Conservation (phyloP, 2,113 vertebrate genomes). For the Diadophis punctatus region DNA sequence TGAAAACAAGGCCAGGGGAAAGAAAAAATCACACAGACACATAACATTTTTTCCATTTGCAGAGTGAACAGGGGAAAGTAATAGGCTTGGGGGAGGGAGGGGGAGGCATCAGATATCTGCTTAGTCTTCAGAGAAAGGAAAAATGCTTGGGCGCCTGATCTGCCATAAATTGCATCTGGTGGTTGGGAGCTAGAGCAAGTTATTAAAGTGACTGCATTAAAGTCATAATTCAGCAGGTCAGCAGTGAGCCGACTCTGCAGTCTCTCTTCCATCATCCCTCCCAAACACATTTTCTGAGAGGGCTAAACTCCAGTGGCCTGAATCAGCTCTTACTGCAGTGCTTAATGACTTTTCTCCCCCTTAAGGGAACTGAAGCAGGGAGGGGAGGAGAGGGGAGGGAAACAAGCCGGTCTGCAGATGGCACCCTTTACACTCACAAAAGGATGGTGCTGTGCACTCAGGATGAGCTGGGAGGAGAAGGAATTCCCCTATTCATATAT, state of each 20-base stretch:
- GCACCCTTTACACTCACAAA: background rate
- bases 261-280: slow-evolving; percentile 53
- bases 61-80: slow-evolving; percentile 55
- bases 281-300: slow-evolving; percentile 39
- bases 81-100: slow-evolving; percentile 39
- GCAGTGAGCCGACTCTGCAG: slow-evolving; percentile 30
- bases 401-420: background rate
- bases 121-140: slow-evolving; percentile 65
- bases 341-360: slow-evolving; percentile 30
- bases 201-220: slow-evolving; percentile 61
- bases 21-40: slow-evolving; percentile 48
- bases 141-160: slow-evolving; percentile 58
- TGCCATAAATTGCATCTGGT: slow-evolving; percentile 62
- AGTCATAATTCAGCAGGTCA: slow-evolving; percentile 58
- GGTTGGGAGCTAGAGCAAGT: slow-evolving; percentile 60
- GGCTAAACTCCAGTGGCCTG: background rate
- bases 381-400: background rate
- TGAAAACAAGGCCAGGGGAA: slow-evolving; percentile 54
- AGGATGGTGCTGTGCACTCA: slow-evolving; percentile 6
- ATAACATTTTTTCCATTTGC: slow-evolving; percentile 62
- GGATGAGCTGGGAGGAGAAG: background rate
- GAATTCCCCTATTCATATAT: slow-evolving; percentile 1
- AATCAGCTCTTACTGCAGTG: slow-evolving; percentile 19
- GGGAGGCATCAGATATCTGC: slow-evolving; percentile 59
- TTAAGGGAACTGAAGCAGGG: background rate